Base-by-base conservation (phyloP, 2,113 vertebrate species). In the Rhizomys pruinosus region DNA sequence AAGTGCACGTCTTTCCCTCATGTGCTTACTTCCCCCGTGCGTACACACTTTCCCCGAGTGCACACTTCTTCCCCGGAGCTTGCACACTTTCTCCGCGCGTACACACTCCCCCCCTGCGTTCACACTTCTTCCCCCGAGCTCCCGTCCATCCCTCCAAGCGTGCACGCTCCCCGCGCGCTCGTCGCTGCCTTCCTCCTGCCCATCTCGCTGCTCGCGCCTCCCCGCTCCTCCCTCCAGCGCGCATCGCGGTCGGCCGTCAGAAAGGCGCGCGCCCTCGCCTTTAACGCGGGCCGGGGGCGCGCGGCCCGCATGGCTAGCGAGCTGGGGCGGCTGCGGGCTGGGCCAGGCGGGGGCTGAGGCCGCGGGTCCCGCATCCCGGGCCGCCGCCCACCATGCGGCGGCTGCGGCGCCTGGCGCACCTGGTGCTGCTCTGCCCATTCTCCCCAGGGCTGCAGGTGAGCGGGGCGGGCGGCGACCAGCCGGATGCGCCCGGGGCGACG, bases 391-490 rank as follows among this genome's bases (percentile, higher is more conserved):
- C 98, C 98, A 98, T 99, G 98, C 98, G 99, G 97, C 97, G 98
- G 97, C 76, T 99, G 96, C 97, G 99, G 97, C 98, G 99, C 91
- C 98, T 99, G 94, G 97, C 98, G 96, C 99, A 99, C 97, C 93
- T 99, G 98, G 98, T 99, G 97, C 98, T 99, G 39, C 98, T 99
- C 97, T 99, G 99, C 96, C 99, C 99, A 32, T 94, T 99, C 87
- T 98, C 99, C 87, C 99, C 99, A 97, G 99, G 99, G 72, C 97
- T 99, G 98, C 99, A 99, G 99, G 99, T 99, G 97, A 97, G 96
- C 73, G 84, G 2, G 12, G 59, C 68, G 44, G 39, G 25, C 22
- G 11, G 82, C 29, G 9, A 66, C 7, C 73, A 2, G 34, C 59
- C 34, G n/a, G 47, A 66, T 69, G 44, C 44, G 8, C 44, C 64